Base-by-base conservation (phyloP, 2,113 vertebrate species). In the Syrmaticus mikado region DNA sequence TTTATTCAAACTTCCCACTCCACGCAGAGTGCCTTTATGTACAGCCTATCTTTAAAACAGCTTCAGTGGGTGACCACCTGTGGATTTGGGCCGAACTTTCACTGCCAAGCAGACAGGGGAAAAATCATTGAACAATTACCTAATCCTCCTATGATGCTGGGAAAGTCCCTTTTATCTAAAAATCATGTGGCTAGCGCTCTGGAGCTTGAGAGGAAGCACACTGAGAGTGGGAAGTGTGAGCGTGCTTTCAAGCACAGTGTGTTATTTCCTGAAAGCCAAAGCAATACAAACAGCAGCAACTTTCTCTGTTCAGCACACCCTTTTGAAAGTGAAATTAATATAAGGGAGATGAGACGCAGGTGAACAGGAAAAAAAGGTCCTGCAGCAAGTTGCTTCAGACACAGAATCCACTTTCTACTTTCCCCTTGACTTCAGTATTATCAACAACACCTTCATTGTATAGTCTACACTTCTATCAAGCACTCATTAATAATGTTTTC, bases 91-190 rank as follows among this genome's bases (percentile, higher is more conserved):
- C 50, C 32, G 60, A 82, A 36, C 65, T 34, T n/a, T 32, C 27
- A 15, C 3, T 17, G 19, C 14, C 8, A 46, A n/a, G 2, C 7
- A 27, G 60, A 58, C 45, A 89, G 14, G 30, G 24, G 32, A n/a
- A 17, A 61, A 72, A 28, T 17, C 45, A 27, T 32, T 48, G 13
- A 36, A 65, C 77, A 65, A 12, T 93, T 85, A 76, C 50, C 55
- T 77, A 76, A 96, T 70, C n/a, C 38, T 92, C 62, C 89, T 40
- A 0, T 62, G 82, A 60, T 34, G 21, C n/a, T 4, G 5, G 89
- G 79, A 91, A 96, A 96, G 82, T 82, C 92, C 95, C 83, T 79
- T 45, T 0, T 8, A 22, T 34, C 74, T 76, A 20, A 25, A 79
- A 66, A 71, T 92, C 95, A 87, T 32, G 60, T 89, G 92, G 74